Evolutionary conservation across 2,888 invertebrate genomes (phyloP).

Genomic region (Mythimna ferrago): DNA sequence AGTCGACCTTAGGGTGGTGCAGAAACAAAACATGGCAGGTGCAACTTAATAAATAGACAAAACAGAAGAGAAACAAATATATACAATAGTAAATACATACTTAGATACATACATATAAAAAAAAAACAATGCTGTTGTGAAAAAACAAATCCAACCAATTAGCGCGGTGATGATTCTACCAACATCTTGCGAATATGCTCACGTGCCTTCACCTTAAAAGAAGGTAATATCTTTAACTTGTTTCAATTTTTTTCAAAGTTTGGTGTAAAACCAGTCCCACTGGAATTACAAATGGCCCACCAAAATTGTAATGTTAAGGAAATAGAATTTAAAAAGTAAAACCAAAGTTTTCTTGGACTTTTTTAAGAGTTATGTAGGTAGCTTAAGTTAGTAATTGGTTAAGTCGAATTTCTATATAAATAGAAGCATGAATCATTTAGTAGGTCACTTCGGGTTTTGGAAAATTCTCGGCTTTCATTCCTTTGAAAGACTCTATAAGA

Average conservation of each 20-base stretch:
- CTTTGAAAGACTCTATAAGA: neutral
- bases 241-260: constrained; percentile 38
- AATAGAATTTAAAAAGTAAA: constrained; percentile 15
- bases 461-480: neutral
- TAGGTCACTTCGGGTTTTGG: neutral
- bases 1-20: too few relatives aligned
- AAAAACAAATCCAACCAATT: too few relatives aligned
- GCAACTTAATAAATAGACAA: too few relatives aligned
- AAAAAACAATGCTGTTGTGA: too few relatives aligned
- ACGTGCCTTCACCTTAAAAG: too few relatives aligned
- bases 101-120: too few relatives aligned
- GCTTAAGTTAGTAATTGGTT: neutral
- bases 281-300: constrained; percentile 14
- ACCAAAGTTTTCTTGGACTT: neutral
- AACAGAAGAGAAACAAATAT: too few relatives aligned
- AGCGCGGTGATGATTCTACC: too few relatives aligned
- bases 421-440: neutral
- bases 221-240: constrained; percentile 39
- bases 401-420: neutral
- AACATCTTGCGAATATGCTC: too few relatives aligned
- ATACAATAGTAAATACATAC: too few relatives aligned
- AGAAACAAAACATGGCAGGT: too few relatives aligned
- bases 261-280: constrained; percentile 15
- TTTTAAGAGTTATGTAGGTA: too few relatives aligned
- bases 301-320: constrained; percentile 18